Percentiles rank a stretch among this genome's conserved stretches.
phyloP scores from a whole-genome alignment of 2,888 invertebrate species.

The Rhagophthalmus giganteus region DNA sequence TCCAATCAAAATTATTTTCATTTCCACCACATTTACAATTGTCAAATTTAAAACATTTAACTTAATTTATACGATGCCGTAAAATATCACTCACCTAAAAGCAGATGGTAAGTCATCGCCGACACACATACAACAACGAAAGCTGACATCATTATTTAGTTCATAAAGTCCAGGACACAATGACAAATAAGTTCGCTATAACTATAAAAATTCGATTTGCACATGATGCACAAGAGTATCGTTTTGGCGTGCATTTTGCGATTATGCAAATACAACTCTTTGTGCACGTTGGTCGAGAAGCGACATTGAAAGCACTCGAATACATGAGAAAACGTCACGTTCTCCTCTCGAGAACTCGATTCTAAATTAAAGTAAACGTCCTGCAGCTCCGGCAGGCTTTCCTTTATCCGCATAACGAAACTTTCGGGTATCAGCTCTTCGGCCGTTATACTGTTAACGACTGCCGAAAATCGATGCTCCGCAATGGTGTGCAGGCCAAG shows the following conservation, averaged over 20 bases:
- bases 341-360: slow-evolving; percentile 65
- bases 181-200: slow-evolving; percentile 87
- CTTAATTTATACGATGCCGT: too few species aligned
- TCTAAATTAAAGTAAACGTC: slow-evolving; percentile 72
- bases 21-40: background rate
- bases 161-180: slow-evolving; percentile 79
- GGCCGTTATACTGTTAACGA: slow-evolving; percentile 75
- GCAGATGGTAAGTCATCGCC: slow-evolving; percentile 79
- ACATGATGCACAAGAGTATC: slow-evolving; percentile 82
- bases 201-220: slow-evolving; percentile 83
- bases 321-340: slow-evolving; percentile 64
- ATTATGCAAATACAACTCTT: slow-evolving; percentile 84
- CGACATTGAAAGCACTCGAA: slow-evolving; percentile 89
- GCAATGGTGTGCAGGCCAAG: slow-evolving; percentile 77
- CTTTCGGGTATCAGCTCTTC: slow-evolving; percentile 73
- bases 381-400: slow-evolving; percentile 64
- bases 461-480: slow-evolving; percentile 78
- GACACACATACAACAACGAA: slow-evolving; percentile 81
- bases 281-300: slow-evolving; percentile 75
- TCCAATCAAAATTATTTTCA: too few species aligned
- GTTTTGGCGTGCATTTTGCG: slow-evolving; percentile 85
- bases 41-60: background rate
- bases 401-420: slow-evolving; percentile 69
- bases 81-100: slow-evolving; percentile 57
- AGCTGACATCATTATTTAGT: slow-evolving; percentile 67